A percentile compares a stretch with the other conserved stretches of the same genome.
phyloP scores from a whole-genome alignment of 2,888 invertebrate species.

The Cancer borealis region DNA sequence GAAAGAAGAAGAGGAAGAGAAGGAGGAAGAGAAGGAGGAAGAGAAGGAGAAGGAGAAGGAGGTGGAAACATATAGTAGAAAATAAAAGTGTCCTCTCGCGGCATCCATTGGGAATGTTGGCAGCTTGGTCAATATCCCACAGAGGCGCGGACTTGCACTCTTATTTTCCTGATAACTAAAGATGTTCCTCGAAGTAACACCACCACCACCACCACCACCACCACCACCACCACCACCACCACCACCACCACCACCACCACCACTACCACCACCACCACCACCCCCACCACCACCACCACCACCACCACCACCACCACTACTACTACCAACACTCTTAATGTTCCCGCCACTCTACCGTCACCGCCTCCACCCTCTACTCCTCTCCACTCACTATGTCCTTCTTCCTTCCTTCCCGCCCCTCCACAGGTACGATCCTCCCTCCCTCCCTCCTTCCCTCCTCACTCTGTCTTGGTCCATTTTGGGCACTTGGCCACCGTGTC shows the following conservation, averaged over 20 bases:
- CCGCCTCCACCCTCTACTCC: neutral
- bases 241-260: neutral
- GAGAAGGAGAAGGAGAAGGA: neutral
- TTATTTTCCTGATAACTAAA: conserved; percentile 44
- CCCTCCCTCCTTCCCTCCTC: neutral
- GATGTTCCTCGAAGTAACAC: neutral
- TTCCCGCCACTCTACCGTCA: neutral
- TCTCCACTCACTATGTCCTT: neutral
- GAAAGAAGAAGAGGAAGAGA: neutral
- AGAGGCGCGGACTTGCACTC: neutral
- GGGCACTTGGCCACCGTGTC: neutral
- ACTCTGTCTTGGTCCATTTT: neutral
- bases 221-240: neutral
- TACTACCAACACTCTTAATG: conserved; percentile 6
- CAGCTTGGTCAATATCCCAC: conserved; percentile 52
- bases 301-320: neutral
- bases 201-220: conserved; percentile 11
- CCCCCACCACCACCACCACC: neutral
- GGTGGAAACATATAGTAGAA: neutral
- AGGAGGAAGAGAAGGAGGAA: neutral
- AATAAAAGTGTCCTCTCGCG: conserved; percentile 3
- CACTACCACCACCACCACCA: neutral
- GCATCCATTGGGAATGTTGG: conserved; percentile 39
- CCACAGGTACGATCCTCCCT: neutral
- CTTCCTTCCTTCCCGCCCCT: neutral